Conservation (phyloP, 2,888 invertebrate species). For the Lasiommata megera region DNA sequence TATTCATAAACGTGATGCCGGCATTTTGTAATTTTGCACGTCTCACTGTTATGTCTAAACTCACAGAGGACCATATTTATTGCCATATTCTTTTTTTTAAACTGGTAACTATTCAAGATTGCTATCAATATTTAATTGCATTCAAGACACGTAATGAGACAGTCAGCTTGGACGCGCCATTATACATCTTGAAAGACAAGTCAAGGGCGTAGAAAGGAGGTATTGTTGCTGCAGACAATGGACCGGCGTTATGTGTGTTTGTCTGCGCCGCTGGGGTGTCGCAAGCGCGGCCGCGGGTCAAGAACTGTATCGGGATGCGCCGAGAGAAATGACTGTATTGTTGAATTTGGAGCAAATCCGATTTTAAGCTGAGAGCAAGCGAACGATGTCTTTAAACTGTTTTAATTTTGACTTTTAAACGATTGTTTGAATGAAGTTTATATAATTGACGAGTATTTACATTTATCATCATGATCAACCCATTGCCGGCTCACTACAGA, state of each 20-base stretch:
- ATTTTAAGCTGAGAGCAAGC: background rate
- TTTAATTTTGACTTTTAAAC: no score
- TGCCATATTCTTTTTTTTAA: no score
- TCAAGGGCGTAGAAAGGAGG: constrained; percentile 30
- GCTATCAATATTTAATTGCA: no score
- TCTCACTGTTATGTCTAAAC: no score
- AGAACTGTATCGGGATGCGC: constrained; percentile 14
- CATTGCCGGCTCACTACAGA: no score
- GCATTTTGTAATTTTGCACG: no score
- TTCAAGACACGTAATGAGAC: background rate
- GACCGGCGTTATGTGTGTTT: constrained; percentile 26
- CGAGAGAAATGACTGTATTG: constrained; percentile 19
- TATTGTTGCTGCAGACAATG: constrained; percentile 29
- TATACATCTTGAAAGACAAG: constrained; percentile 18
- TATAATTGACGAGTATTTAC: no score
- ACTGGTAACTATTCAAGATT: no score
- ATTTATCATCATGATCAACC: no score
- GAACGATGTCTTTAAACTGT: background rate
- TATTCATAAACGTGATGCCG: no score
- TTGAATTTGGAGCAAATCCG: constrained; percentile 10
- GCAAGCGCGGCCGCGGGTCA: constrained; percentile 12
- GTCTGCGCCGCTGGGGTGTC: constrained; percentile 15
- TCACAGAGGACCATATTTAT: no score
- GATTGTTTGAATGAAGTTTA: no score
- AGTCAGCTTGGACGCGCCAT: constrained; percentile 12